Base-by-base conservation (phyloP, 1,140 invertebrate species). In the Drosophila gunungcola region DNA sequence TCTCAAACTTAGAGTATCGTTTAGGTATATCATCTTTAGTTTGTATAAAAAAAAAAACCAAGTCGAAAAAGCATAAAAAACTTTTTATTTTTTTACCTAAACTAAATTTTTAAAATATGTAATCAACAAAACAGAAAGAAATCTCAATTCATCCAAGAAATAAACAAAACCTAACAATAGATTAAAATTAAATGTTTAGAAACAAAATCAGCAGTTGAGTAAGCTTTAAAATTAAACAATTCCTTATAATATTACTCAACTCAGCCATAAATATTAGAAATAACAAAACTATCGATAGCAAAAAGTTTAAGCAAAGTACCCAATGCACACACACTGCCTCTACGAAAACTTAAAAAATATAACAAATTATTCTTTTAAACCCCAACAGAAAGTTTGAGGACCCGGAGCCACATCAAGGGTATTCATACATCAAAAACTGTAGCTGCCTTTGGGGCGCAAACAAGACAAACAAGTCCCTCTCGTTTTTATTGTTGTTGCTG, bases 371-470 rank as follows among this genome's bases (percentile, higher is more conserved):
- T 36, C 32, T 36, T 49, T 36, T 5, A 16, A 52, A 52, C 29
- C 43, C 38, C 10, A 29, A 13, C 27, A 51, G 6, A 16, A 68
- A 52, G 63, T 46, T 43, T 29, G 7, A 29, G 60, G 60, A 52
- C 61, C 64, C 25, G 45, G 13, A 60, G 64, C 36, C 38, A 29
- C 9, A 43, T 16, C 64, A 39, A 70, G 64, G 67, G 43, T 70
- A 70, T 70, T 70, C 64, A 69, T 70, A 63, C 70, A 74, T 73
- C 69, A 62, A 58, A 80, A 54, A 78, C 63, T 70, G 69, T 64
- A 58, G 74, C 75, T 67, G 60, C 63, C 43, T 83, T 82, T 69
- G 58, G 58, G 54, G 57, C 60, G 43, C 51, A 73, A 73, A 61
- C 54, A 73, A 48, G 54, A 52, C 68, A 73, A 73, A 73, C 80